Evolutionary conservation across 2,113 vertebrate species (phyloP), one percentile per base, ranked within the genome.

Genomic region (Festucalex cinctus): DNA sequence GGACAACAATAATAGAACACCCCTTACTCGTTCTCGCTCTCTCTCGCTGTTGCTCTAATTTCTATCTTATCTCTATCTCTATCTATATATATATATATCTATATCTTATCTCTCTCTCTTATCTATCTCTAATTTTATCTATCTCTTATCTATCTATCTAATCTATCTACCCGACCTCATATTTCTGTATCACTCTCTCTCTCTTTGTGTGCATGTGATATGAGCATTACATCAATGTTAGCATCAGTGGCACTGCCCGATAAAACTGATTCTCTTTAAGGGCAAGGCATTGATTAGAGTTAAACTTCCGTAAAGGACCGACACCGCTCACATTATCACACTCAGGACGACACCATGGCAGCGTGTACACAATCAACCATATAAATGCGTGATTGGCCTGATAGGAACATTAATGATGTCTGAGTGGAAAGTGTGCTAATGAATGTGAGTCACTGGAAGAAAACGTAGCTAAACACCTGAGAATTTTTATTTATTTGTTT

Each of bases 351-450:
- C 74, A 84, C 46, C 14, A 68, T 62, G 66, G 66, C 74, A 51
- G 68, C 58, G 54, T 75, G 75, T 71, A 63, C 60, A 74, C 81
- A 82, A 84, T 90, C 83, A 87, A 88, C 85, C 63, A 46, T 66
- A 63, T 85, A 82, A 88, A 88, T 61, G 72, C 73, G 70, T 79
- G 79, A 85, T 79, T 84, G 71, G 71, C 73, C 70, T 69, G 75
- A 71, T 81, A 81, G 76, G 75, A 81, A 59, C 8, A 32, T 81
- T 85, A 83, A 85, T 82, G 75, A 90, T 81, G 80, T 78, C 78
- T 82, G 70, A 85, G 73, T 71, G 67, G 57, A n/a, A n/a, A 64
- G 65, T 73, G 66, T 69, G 54, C 64, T 69, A 65, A 75, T 80
- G 48, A 71, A 36, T 54, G 24, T 69, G 63, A 49, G 22, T 35